Evolutionary conservation across 2,797 vertebrate genomes (phyloP).

Genomic region (Premnoplex brunnescens): DNA sequence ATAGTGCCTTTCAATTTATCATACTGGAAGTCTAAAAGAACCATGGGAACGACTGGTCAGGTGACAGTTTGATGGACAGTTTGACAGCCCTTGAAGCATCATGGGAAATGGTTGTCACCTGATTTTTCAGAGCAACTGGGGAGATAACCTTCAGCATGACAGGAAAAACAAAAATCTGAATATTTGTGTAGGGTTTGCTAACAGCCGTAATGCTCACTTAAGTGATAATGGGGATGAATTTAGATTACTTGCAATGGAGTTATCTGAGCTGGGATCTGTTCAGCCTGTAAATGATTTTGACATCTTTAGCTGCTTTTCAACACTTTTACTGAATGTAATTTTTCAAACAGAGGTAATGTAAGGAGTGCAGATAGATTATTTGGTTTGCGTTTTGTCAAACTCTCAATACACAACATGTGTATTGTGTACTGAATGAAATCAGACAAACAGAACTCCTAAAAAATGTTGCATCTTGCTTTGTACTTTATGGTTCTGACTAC

Average conservation of each 20-base stretch:
- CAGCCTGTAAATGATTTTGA: slow-evolving; percentile 47
- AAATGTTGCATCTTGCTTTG: not conserved
- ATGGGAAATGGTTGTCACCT: slow-evolving; percentile 98
- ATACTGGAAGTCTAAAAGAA: slow-evolving; percentile 84
- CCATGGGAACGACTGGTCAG: slow-evolving; percentile 92
- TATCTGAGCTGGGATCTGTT: slow-evolving; percentile 60
- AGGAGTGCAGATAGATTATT: not conserved
- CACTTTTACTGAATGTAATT: slow-evolving; percentile 33
- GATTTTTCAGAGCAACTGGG: slow-evolving; percentile 87
- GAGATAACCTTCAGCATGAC: slow-evolving; percentile 99
- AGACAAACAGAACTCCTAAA: not conserved
- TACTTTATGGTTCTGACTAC: not conserved
- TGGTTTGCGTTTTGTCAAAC: not conserved
- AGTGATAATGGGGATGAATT: slow-evolving; percentile 71
- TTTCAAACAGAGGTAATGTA: not conserved
- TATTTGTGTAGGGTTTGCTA: slow-evolving; percentile 77
- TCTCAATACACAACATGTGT: not conserved
- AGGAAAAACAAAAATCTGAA: slow-evolving; percentile 90
- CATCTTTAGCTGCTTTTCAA: slow-evolving; percentile 48
- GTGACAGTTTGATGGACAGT: slow-evolving; percentile 94
- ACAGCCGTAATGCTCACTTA: slow-evolving; percentile 62
- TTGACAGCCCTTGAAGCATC: slow-evolving; percentile 96
- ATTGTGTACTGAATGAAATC: not conserved
- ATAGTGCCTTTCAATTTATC: slow-evolving; percentile 89
- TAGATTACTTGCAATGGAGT: slow-evolving; percentile 64